These are phyloP conservation scores for Sminthurides aquaticus DNA, from an alignment of 2,888 invertebrate species.

Conservation along the genomic window DNA sequence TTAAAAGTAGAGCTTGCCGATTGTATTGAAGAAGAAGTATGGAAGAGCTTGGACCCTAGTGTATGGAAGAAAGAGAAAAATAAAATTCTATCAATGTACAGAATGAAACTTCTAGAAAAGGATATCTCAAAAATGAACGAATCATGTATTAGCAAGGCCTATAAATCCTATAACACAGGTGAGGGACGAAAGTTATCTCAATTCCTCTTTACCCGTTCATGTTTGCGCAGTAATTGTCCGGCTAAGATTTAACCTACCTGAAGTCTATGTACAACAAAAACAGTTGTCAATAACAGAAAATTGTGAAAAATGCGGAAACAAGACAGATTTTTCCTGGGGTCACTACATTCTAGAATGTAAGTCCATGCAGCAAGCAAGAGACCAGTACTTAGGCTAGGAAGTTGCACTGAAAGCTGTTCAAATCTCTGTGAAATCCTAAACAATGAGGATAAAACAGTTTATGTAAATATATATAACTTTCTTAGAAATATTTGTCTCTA, in stretches of 20 bases:
- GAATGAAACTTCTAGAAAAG: not conserved
- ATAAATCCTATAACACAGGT: not conserved
- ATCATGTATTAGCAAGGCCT: not conserved
- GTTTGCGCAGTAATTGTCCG: not conserved
- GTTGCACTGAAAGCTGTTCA: too few relatives aligned
- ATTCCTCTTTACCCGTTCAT: not conserved
- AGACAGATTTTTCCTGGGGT: not conserved
- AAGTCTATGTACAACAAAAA: not conserved
- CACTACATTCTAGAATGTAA: too few relatives aligned
- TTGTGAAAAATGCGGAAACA: not conserved
- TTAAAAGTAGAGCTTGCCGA: not conserved
- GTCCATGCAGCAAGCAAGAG: too few relatives aligned
- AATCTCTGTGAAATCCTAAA: too few relatives aligned
- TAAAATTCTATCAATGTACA: not conserved
- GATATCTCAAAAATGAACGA: not conserved
- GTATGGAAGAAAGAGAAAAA: not conserved
- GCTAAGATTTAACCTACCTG: not conserved
- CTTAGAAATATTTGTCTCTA: too few relatives aligned
- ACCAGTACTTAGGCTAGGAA: too few relatives aligned
- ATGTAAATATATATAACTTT: too few relatives aligned
- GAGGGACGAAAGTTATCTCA: not conserved
- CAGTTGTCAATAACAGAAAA: not conserved
- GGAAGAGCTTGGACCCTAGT: not conserved
- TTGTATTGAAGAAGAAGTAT: not conserved
- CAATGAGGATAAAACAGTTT: too few relatives aligned